Evolutionary conservation across 1,140 invertebrate species (phyloP).

Genomic region (Drosophila trapezifrons): DNA sequence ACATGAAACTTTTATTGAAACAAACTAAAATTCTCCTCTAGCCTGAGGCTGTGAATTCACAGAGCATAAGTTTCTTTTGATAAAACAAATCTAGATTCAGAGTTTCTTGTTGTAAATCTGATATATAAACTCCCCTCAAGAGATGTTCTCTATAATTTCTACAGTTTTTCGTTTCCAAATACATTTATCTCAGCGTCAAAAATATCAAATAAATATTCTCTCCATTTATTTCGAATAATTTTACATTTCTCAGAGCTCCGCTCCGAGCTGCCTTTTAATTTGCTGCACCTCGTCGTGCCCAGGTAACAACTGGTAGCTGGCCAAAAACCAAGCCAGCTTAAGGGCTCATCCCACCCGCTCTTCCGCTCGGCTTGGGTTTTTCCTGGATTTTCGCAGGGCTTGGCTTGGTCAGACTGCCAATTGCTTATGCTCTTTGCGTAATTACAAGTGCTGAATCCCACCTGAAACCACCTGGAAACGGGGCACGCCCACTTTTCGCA

Average conservation of each 20-base stretch:
- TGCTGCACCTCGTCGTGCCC: neutral
- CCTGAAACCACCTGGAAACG: conserved; percentile 3
- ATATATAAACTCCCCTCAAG: neutral
- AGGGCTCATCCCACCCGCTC: conserved; percentile 21
- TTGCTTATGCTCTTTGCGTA: conserved; percentile 78
- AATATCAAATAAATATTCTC: neutral
- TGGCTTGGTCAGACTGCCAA: conserved; percentile 51
- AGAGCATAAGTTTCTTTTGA: conserved; percentile 1
- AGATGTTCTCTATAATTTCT: neutral
- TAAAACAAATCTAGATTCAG: neutral
- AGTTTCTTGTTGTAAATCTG: neutral
- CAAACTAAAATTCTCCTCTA: too few species aligned
- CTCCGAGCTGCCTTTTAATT: conserved; percentile 28
- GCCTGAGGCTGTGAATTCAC: neutral
- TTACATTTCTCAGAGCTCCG: conserved; percentile 5
- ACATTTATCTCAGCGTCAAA: neutral
- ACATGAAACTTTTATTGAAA: too few species aligned
- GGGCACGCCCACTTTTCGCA: conserved; percentile 14
- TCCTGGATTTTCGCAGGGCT: conserved; percentile 10
- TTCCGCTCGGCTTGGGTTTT: conserved; percentile 11
- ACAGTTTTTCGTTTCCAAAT: neutral
- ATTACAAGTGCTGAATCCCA: conserved; percentile 51
- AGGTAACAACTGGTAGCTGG: conserved; percentile 16
- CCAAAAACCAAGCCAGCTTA: conserved; percentile 47
- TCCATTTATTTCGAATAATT: conserved; percentile 2